Evolutionary conservation across 1,140 invertebrate genomes (phyloP).

Genomic region (roundworm (Caenorhabditis elegans)): DNA sequence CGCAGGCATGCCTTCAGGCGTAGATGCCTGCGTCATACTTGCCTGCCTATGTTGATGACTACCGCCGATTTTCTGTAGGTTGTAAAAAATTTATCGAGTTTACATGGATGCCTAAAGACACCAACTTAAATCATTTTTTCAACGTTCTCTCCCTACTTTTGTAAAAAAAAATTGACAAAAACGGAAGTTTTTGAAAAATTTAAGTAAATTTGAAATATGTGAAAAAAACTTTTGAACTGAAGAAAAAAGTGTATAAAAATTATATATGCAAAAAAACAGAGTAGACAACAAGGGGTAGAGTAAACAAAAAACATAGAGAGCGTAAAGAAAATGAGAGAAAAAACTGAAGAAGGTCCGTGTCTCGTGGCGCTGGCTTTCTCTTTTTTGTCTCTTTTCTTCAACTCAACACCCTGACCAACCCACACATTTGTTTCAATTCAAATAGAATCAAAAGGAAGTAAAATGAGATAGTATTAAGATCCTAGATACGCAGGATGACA

Average conservation of each 20-base stretch:
- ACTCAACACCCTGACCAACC: conserved; percentile 2
- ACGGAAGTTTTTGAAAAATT: too few relatives aligned
- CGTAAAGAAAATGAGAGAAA: background rate
- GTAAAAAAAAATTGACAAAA: too few relatives aligned
- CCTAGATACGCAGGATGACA: background rate
- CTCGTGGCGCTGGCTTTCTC: background rate
- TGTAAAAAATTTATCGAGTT: too few relatives aligned
- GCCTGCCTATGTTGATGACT: too few relatives aligned
- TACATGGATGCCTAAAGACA: too few relatives aligned
- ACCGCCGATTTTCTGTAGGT: too few relatives aligned
- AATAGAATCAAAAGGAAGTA: conserved; percentile 14
- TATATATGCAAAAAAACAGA: background rate
- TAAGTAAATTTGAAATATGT: too few relatives aligned
- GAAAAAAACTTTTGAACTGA: background rate
- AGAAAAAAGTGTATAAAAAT: background rate
- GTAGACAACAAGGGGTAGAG: background rate
- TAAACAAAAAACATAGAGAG: background rate
- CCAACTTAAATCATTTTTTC: too few relatives aligned
- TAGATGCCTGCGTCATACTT: too few relatives aligned
- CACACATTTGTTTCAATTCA: conserved; percentile 25
- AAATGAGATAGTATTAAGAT: background rate
- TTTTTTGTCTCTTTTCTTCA: conserved; percentile 5
- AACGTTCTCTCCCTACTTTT: too few relatives aligned
- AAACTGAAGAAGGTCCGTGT: conserved; percentile 29
- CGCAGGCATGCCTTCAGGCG: too few relatives aligned